Evolutionary conservation across 2,797 vertebrate genomes (phyloP), one percentile per base, ranked within the genome.

Genomic region (Epinephelus awoara): DNA sequence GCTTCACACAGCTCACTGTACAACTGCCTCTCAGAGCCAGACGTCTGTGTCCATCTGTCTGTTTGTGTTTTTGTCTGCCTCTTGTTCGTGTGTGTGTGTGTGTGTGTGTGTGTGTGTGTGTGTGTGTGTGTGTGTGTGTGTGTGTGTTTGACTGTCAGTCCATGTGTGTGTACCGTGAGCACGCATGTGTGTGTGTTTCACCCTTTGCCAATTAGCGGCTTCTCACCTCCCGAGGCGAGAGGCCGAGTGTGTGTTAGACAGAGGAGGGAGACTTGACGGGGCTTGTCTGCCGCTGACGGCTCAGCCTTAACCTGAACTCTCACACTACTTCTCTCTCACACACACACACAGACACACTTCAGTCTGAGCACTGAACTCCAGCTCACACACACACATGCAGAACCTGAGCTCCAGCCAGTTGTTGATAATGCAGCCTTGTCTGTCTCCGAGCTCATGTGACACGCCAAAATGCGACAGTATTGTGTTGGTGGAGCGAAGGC

Each of bases 171-270:
- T 34, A 15, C 55, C 40, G 38, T 2, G 34, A 46, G 77, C 18
- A 19, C 4, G 6, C 14, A 34, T 67, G 52, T 62, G 70, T 59
- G 68, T 67, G 75, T 68, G 72, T 89, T 85, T 87, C 82, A 38
- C 84, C 87, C 86, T 85, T 88, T 91, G 89, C 90, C 92, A 93
- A 94, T 95, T 93, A 94, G 93, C 88, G 14, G 88, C 84, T 91
- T 93, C 86, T 87, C 93, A 92, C 93, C 88, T 91, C 89, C 84
- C 2, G 67, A 90, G 88, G 91, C 86, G 63, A 87, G 82, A 84
- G 87, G 85, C 81, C 72, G 85, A 81, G 64, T 78, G 85, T 83
- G 84, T 85, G 83, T 86, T 65, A 79, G 91, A 89, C 86, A 56
- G 86, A 76, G 75, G 76, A 83, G 80, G 79, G 75, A 82, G 82